Evolutionary conservation across 1,140 invertebrate genomes (phyloP).

Genomic region (Drosophila sucinea): DNA sequence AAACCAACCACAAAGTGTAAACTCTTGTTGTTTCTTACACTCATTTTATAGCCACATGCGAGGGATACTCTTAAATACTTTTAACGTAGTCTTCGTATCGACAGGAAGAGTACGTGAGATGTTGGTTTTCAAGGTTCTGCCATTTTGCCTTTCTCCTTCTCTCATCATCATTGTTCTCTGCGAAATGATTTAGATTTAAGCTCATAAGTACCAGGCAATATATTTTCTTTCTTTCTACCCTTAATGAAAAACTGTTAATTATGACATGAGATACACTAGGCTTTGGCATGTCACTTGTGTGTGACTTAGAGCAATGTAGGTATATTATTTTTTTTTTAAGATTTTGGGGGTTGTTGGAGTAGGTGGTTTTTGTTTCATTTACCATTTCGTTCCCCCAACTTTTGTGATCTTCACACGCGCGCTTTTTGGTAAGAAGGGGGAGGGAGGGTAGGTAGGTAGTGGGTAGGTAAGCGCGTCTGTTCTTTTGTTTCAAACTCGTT

Average conservation of each 20-base stretch:
- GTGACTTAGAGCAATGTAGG: background rate
- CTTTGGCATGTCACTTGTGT: conserved; percentile 24
- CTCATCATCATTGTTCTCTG: background rate
- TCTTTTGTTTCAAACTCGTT: conserved; percentile 80
- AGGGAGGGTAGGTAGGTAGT: conserved; percentile 3
- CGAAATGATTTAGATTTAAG: conserved; percentile 14
- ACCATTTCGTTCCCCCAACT: conserved; percentile 54
- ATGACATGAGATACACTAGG: conserved; percentile 2
- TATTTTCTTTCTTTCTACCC: background rate
- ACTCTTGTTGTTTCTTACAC: no score
- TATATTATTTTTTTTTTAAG: background rate
- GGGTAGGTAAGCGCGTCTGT: conserved; percentile 64
- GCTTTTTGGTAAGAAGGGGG: background rate
- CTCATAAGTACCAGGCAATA: conserved; percentile 1
- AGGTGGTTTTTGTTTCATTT: conserved; percentile 46
- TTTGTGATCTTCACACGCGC: conserved; percentile 67
- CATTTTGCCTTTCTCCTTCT: background rate
- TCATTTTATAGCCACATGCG: background rate
- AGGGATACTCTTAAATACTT: background rate
- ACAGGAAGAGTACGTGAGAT: conserved; percentile 6
- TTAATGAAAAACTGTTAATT: conserved; percentile 14
- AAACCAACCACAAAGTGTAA: no score
- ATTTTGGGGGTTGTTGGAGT: background rate
- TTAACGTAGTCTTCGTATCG: background rate
- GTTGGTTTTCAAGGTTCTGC: background rate